These are phyloP conservation scores for Drosophila nikananu DNA, from an alignment of 1,140 invertebrate genomes.

Conservation along the genomic window DNA sequence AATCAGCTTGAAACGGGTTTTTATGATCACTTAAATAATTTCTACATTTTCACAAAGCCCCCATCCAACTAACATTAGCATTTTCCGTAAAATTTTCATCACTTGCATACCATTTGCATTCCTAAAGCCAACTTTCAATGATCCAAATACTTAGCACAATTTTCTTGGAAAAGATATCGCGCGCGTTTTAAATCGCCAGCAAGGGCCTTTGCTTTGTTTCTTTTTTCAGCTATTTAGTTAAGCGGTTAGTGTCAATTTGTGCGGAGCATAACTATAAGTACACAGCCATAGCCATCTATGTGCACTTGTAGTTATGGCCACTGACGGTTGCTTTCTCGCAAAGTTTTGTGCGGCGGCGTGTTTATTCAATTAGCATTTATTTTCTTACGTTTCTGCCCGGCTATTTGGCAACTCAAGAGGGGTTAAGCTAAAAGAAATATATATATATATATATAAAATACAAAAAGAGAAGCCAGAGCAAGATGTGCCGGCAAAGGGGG, in stretches of 20 bases:
- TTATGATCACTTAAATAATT: neutral
- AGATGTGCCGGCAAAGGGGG: conserved; percentile 10
- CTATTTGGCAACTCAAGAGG: conserved; percentile 36
- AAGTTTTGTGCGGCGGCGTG: conserved; percentile 67
- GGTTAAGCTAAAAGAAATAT: conserved; percentile 5
- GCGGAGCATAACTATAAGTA: conserved; percentile 54
- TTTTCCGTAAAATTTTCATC: conserved; percentile 7
- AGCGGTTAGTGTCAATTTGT: conserved; percentile 72
- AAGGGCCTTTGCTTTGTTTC: conserved; percentile 17
- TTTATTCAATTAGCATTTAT: conserved; percentile 78
- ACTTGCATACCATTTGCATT: conserved; percentile 33
- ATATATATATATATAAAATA: neutral
- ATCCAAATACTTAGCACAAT: conserved; percentile 37
- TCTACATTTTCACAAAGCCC: neutral
- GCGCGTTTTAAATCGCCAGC: conserved; percentile 16
- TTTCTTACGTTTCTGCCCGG: conserved; percentile 36
- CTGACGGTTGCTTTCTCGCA: conserved; percentile 61
- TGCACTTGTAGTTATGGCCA: conserved; percentile 35
- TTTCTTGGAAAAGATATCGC: conserved; percentile 28
- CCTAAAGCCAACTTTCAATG: conserved; percentile 29
- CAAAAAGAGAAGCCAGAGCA: neutral
- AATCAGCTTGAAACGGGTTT: neutral
- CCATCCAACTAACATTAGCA: neutral
- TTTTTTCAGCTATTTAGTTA: conserved; percentile 29
- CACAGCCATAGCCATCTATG: conserved; percentile 20